Percentiles rank a stretch among this genome's conserved stretches.
phyloP scores from a whole-genome alignment of 2,113 vertebrate genomes.

The Ophthalmolycus amberensis region DNA sequence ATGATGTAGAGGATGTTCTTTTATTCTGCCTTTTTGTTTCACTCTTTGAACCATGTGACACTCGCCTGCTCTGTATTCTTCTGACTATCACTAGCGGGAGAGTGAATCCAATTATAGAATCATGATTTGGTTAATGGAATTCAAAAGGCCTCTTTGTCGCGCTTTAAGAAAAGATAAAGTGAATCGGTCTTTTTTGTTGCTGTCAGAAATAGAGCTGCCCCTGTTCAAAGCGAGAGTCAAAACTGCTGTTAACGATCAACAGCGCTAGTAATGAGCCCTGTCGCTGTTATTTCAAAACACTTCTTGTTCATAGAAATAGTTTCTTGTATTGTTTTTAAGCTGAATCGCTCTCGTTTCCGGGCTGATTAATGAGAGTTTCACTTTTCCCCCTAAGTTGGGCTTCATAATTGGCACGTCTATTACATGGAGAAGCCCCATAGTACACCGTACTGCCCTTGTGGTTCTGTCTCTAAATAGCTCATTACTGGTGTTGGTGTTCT shows the following conservation, averaged over 20 bases:
- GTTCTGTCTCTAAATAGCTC: slow-evolving; percentile 42
- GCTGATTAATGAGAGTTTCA: slow-evolving; percentile 39
- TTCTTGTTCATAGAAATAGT: slow-evolving; percentile 45
- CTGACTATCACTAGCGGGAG: slow-evolving; percentile 14
- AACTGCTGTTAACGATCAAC: slow-evolving; percentile 42
- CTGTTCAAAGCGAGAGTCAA: slow-evolving; percentile 50
- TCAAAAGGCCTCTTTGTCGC: slow-evolving; percentile 64
- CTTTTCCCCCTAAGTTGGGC: slow-evolving; percentile 9
- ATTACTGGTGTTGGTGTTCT: slow-evolving; percentile 41
- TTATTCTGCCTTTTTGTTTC: slow-evolving; percentile 14
- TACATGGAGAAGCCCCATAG: slow-evolving; percentile 30
- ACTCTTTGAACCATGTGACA: slow-evolving; percentile 22
- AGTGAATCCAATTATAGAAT: slow-evolving; percentile 55
- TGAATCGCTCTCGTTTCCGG: slow-evolving; percentile 31
- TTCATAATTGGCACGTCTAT: slow-evolving; percentile 39
- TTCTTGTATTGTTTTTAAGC: slow-evolving; percentile 23
- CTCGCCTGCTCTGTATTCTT: slow-evolving; percentile 45
- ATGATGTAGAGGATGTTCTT: slow-evolving; percentile 45
- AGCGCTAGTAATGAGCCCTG: slow-evolving; percentile 37
- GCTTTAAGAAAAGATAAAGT: slow-evolving; percentile 38
- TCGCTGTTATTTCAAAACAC: slow-evolving; percentile 27
- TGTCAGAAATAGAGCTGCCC: slow-evolving; percentile 16
- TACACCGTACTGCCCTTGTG: slow-evolving; percentile 25
- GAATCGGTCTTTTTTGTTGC: neutral
- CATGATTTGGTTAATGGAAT: slow-evolving; percentile 56